Percentiles rank a stretch among this genome's conserved stretches.
These are phyloP conservation scores for Heliothis subflexa DNA, from an alignment of 1,140 invertebrate genomes.

Conservation along the genomic window DNA sequence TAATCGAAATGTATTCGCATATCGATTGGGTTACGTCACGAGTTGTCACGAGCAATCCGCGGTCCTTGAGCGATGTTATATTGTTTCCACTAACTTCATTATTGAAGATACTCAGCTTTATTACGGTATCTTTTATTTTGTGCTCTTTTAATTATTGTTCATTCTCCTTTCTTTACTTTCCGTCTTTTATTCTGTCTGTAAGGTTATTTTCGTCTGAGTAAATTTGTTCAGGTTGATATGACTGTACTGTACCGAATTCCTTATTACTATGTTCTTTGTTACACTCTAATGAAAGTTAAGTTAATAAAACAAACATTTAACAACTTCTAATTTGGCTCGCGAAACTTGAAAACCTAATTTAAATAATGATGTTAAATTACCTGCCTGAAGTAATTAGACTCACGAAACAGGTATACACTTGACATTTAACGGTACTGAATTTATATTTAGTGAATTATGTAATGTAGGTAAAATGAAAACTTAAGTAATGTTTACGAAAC, in stretches of 20 bases:
- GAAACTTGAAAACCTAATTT: constrained; percentile 26
- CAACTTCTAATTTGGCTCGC: not conserved
- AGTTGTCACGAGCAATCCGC: constrained; percentile 5
- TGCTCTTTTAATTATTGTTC: not conserved
- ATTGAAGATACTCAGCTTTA: not conserved
- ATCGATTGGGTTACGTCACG: constrained; percentile 43
- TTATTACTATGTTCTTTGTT: not conserved
- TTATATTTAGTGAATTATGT: not conserved
- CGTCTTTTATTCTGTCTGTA: not conserved
- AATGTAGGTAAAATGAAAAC: not conserved
- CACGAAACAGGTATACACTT: not conserved
- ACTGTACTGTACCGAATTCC: not conserved
- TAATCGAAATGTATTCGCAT: constrained; percentile 44
- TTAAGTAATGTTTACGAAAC: constrained; percentile 6
- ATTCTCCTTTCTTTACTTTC: not conserved
- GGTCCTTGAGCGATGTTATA: constrained; percentile 15
- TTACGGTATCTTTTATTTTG: not conserved
- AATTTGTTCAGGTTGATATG: not conserved
- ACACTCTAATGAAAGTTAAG: not conserved
- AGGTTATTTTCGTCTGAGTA: not conserved
- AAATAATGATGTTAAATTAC: constrained; percentile 13
- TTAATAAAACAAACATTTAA: constrained; percentile 7
- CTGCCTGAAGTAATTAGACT: not conserved
- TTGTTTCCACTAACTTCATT: constrained; percentile 10
- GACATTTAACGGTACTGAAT: constrained; percentile 16